Evolutionary conservation across 2,797 vertebrate species (phyloP), one percentile per base, ranked within the genome.

Genomic region (Parotocinclus haroldoi): DNA sequence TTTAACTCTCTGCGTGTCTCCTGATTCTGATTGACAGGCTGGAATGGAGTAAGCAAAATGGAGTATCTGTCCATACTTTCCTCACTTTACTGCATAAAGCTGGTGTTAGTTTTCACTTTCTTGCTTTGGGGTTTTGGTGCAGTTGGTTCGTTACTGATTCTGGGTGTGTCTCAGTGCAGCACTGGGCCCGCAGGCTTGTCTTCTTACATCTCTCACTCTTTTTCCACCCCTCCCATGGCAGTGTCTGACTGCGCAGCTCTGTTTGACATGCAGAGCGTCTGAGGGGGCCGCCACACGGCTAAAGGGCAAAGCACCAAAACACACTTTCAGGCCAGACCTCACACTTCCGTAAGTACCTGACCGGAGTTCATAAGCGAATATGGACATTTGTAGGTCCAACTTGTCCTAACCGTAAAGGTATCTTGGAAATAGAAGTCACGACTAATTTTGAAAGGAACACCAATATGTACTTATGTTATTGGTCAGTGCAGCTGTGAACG

Each of bases 221-320:
- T 51, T 49, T 42, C 40, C 52, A 62, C 48, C 72, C 78, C 46
- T 74, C 71, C 74, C 76, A 19, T n/a, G 79, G 81, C 84, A 83
- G 81, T 81, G 79, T 88, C 81, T 86, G 85, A 85, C 86, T 89
- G 86, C 85, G 81, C 86, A 84, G 84, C 82, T 85, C 87, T 90
- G 87, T 69, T 92, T 92, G 86, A 83, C 87, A 92, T 92, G 89
- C 89, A 90, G 87, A 80, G 85, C 79, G 84, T 87, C 88, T 85
- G 80, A 78, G 77, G 86, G 86, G 86, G 86, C 89, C 46, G 66
- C 82, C 86, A 85, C 86, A 86, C 81, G 78, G 89, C 86, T 89
- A 92, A 92, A 92, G 89, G 89, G 89, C 89, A 90, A 82, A 80
- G 83, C 77, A 83, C 86, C 87, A 84, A 87, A 86, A 73, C 75